Evolutionary conservation across 2,888 invertebrate genomes (phyloP).

Genomic region (Microplitis manilae): DNA sequence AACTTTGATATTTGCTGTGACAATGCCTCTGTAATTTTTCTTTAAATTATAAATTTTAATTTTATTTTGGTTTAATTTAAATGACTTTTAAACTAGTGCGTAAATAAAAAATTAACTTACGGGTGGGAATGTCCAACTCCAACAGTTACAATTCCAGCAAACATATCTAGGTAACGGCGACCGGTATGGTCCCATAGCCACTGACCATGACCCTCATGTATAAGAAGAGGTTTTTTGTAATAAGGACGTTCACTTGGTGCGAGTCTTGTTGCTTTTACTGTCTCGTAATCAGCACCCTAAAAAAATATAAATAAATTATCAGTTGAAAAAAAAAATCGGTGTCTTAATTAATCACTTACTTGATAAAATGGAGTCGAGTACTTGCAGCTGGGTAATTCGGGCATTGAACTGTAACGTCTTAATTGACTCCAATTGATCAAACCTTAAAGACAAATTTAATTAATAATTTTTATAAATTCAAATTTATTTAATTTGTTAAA

Average conservation of each 20-base stretch:
- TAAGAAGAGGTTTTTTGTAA: constrained; percentile 87
- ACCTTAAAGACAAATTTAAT: constrained; percentile 14
- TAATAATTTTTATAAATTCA: constrained; percentile 30
- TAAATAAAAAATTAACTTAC: constrained; percentile 75
- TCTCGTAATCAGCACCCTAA: constrained; percentile 78
- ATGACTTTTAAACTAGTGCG: not conserved
- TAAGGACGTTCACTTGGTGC: constrained; percentile 81
- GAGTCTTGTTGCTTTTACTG: constrained; percentile 75
- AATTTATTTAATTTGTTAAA: not conserved
- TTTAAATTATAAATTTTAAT: constrained; percentile 68
- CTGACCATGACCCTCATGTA: constrained; percentile 92
- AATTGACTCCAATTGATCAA: constrained; percentile 47
- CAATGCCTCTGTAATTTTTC: constrained; percentile 87
- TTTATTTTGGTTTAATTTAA: not conserved
- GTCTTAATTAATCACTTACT: constrained; percentile 42
- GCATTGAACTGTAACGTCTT: constrained; percentile 46
- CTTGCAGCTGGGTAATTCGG: constrained; percentile 51
- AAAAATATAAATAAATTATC: constrained; percentile 1
- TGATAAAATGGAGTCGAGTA: constrained; percentile 51
- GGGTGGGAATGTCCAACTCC: constrained; percentile 98
- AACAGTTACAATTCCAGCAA: constrained; percentile 97
- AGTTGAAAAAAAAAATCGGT: not conserved
- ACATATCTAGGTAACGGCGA: constrained; percentile 92
- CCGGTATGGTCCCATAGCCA: constrained; percentile 93
- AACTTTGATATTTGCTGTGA: constrained; percentile 85